These are phyloP conservation scores for Fragum sueziense DNA, from an alignment of 2,888 invertebrate species.

Conservation along the genomic window DNA sequence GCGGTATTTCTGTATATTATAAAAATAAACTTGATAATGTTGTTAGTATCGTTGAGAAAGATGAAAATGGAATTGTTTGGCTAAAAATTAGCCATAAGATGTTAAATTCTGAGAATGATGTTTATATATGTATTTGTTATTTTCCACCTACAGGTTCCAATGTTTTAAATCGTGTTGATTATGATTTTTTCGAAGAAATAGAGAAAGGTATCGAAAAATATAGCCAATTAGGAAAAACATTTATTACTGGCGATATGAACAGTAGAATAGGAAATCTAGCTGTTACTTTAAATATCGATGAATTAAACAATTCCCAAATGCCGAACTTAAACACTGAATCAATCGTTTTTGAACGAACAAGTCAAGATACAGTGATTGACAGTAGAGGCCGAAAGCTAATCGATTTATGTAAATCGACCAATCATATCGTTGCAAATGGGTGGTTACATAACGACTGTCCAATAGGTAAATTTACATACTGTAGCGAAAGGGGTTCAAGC, in stretches of 20 bases:
- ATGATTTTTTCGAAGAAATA: constrained; percentile 38
- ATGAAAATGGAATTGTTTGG: constrained; percentile 33
- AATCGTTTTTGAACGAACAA: neutral
- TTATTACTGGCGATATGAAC: constrained; percentile 20
- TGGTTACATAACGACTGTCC: neutral
- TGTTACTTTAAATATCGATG: too few relatives aligned
- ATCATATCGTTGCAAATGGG: too few relatives aligned
- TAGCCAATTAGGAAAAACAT: constrained; percentile 18
- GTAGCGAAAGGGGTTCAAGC: neutral
- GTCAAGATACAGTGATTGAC: neutral
- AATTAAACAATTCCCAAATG: too few relatives aligned
- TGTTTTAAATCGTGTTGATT: constrained; percentile 5
- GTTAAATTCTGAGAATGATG: too few relatives aligned
- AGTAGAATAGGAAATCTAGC: neutral
- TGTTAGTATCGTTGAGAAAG: constrained; percentile 10
- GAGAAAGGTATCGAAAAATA: constrained; percentile 37
- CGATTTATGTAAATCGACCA: too few relatives aligned
- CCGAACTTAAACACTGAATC: neutral
- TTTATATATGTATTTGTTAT: constrained; percentile 28
- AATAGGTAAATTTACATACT: neutral
- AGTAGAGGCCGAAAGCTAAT: too few relatives aligned
- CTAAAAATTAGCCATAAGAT: constrained; percentile 23
- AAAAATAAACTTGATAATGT: neutral
- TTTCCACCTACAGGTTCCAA: constrained; percentile 26
- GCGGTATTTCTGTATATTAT: constrained; percentile 31